These are phyloP conservation scores for Pterois miles DNA, from an alignment of 2,797 vertebrate genomes.

Conservation along the genomic window DNA sequence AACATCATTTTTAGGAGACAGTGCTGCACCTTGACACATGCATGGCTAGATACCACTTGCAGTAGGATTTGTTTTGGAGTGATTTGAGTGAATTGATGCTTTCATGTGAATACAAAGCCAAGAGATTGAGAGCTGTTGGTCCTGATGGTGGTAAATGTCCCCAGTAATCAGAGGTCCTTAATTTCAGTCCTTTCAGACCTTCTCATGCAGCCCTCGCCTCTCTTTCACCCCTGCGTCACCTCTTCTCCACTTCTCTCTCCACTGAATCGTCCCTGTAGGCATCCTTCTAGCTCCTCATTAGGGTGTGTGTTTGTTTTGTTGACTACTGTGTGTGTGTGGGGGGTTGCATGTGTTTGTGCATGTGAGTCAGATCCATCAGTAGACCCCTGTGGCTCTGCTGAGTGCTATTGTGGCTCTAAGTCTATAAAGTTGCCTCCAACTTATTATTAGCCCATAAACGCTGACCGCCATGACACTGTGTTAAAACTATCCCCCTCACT, in stretches of 20 bases:
- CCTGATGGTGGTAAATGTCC: background rate
- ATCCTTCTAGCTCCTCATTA: conserved; percentile 55
- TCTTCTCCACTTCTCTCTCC: conserved; percentile 7
- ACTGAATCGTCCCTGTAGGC: conserved; percentile 33
- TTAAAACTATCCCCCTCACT: conserved; percentile 55
- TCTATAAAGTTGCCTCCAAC: conserved; percentile 66
- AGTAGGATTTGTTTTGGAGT: background rate
- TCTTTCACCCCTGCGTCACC: conserved; percentile 19
- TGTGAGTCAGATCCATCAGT: conserved; percentile 51
- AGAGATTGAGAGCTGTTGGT: background rate
- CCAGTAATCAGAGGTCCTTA: conserved; percentile 4
- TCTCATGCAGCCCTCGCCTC: background rate
- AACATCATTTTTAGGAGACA: no score
- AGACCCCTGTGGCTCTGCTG: conserved; percentile 58
- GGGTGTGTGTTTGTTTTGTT: conserved; percentile 50
- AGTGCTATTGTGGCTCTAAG: conserved; percentile 62
- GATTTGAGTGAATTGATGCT: background rate
- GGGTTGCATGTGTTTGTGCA: background rate
- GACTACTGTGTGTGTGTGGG: conserved; percentile 25
- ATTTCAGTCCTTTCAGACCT: background rate
- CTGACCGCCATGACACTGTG: conserved; percentile 61
- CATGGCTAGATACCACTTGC: background rate
- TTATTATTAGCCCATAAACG: conserved; percentile 70
- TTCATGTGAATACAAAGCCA: background rate
- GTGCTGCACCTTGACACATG: background rate